Base-by-base conservation (phyloP, 2,888 invertebrate genomes). In the Isoperla grammatica region DNA sequence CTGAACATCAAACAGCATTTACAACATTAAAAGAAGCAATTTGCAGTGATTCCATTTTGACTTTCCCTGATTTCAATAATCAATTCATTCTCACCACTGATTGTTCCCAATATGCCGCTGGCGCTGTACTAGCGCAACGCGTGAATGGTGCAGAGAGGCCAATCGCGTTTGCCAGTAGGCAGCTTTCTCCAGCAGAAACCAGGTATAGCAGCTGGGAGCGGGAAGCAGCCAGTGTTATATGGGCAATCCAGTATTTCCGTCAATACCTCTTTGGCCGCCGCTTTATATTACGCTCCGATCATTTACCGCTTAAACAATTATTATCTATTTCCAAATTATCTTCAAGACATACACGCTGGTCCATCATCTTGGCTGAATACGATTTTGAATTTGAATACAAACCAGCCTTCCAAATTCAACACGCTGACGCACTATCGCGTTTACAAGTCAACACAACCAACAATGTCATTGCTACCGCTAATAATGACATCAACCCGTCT, bases 41-140 rank as follows among this genome's bases (percentile, higher is more conserved):
- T 37, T 62, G 63, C 19, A 55, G 48, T 5, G 59, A 65, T 11
- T 46, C 67, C 1, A 62, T 66, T 1, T 46, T 70, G n/a, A 57
- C 59, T 19, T 65, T 68, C 23, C 68, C 68, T 6, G 63, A 67
- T 43, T 60, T 66, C 37, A 55, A 62, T 1, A 23, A 57, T 9
- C 57, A 54, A n/a, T 67, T 66, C 20, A 62, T 66, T 11, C 54
- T 70, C 1, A 63, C 65, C 8, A 68, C 67, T 0, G 68, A 71
- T 58, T 66, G 67, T 1, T 65, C 63, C 0, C 57, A 59, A 0
- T 19, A 46, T 8, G 68, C 68, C 3, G 56, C 70, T 2, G 69
- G 67, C 12, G 67, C 64, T 5, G 61, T 69, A 1, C 56, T 71
- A 6, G 59, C 63, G 6, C 68, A 71, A 19, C 56, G 29, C 1